Percentiles rank a stretch among this genome's conserved stretches.
These are phyloP conservation scores for Andrena praecox DNA, from an alignment of 2,888 invertebrate species.

Conservation along the genomic window DNA sequence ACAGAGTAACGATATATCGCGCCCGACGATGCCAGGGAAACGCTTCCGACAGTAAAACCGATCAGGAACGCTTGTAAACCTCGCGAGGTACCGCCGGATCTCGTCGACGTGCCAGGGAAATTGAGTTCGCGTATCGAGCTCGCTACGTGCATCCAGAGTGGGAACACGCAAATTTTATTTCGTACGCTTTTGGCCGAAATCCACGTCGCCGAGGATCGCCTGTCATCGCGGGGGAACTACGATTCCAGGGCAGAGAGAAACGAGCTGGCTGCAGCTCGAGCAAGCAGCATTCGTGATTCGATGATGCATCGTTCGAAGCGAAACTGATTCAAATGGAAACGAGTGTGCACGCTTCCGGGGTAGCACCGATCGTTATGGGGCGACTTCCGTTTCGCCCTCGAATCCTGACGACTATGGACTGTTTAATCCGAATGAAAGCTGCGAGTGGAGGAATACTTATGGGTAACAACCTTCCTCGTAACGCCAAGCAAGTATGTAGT, in stretches of 20 bases:
- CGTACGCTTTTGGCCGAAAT: slow-evolving; percentile 28
- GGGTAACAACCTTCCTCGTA: slow-evolving; percentile 18
- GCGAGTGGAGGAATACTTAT: neutral
- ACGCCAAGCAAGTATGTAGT: slow-evolving; percentile 4
- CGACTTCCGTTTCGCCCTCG: neutral
- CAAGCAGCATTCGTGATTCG: neutral
- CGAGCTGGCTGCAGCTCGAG: too few species aligned
- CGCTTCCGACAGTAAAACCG: slow-evolving; percentile 45
- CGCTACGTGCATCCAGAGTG: slow-evolving; percentile 4
- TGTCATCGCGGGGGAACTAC: neutral
- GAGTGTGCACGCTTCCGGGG: neutral
- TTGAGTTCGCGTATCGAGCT: slow-evolving; percentile 32
- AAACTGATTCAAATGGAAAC: neutral
- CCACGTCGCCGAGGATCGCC: slow-evolving; percentile 9
- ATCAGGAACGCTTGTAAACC: slow-evolving; percentile 26
- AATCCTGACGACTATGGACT: neutral
- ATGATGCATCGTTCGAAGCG: neutral
- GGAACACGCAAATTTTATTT: slow-evolving; percentile 51
- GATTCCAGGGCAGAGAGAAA: neutral
- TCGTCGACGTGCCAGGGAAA: slow-evolving; percentile 40
- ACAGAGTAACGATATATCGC: neutral
- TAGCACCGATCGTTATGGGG: neutral
- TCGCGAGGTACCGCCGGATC: slow-evolving; percentile 42
- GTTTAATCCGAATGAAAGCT: neutral
- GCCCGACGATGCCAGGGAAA: neutral